phyloP scores from a whole-genome alignment of 2,113 vertebrate genomes.

The Glaucomys volans region DNA sequence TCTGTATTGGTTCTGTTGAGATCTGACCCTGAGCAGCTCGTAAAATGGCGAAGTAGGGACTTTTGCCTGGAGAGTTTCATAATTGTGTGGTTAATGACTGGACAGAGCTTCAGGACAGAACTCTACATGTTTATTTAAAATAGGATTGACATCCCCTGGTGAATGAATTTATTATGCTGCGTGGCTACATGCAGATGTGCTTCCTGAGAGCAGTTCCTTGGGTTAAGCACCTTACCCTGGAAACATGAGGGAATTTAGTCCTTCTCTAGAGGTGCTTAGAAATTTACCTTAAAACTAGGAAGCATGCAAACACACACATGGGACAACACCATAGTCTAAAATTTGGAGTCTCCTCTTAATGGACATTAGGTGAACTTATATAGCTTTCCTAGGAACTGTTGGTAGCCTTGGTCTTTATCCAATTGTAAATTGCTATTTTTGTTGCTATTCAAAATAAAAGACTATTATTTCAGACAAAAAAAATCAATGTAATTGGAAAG shows the following conservation, averaged over 20 bases:
- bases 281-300: not conserved
- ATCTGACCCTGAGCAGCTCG: not conserved
- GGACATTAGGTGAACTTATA: not conserved
- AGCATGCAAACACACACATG: not conserved
- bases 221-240: not conserved
- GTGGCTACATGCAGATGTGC: not conserved
- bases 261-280: not conserved
- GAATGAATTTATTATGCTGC: not conserved
- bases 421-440: constrained; percentile 41
- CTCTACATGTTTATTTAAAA: not conserved
- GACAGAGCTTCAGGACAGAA: not conserved
- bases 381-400: not conserved
- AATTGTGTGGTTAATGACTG: not conserved
- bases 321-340: not conserved
- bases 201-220: not conserved
- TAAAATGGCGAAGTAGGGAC: not conserved
- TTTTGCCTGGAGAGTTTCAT: not conserved
- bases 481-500: constrained; percentile 29
- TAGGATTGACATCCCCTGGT: not conserved
- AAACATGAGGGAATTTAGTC: not conserved
- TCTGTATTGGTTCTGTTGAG: not conserved
- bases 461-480: not conserved
- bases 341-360: constrained; percentile 25
- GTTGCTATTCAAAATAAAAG: constrained; percentile 28
- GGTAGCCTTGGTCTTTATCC: not conserved